Base-by-base conservation (phyloP, 2,888 invertebrate genomes). In the Thyatira batis region DNA sequence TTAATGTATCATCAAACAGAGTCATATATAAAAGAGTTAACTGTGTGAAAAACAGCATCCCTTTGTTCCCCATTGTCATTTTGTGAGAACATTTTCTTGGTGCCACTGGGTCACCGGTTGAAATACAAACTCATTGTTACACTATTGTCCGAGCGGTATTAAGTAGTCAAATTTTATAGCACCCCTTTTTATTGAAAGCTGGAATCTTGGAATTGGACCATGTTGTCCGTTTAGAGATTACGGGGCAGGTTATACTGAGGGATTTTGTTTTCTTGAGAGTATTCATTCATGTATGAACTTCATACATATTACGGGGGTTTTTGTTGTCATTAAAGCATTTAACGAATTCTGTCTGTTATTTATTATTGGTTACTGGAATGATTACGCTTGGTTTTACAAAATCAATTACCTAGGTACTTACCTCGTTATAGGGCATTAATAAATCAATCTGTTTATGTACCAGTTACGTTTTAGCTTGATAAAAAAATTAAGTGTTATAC, bases 31-130 rank as follows among this genome's bases (percentile, higher is more conserved):
- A 80, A 77, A 82, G 80, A 88, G 82, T 86, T 88, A 92, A 91
- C 89, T 89, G 89, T 90, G 91, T 92, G 91, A 91, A 89, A 88
- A 91, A 91, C 89, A 90, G 89, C 90, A 90, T 91, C 92, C 89
- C 82, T 89, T 91, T 91, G 85, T 91, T 58, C 17, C 33, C 75
- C 59, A 85, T 91, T 91, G 87, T 89, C 69, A 82, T 83, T 82
- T 85, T 89, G 89, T 91, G 92, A 89, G 90, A 92, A 91, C 76
- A 70, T 78, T 80, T 82, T 84, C 80, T 81, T 75, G 71, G 61
- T 71, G 70, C 67, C 76, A 77, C 67, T 69, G 76, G 82, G 78
- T 81, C 80, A 81, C 57, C n/a, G 39, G 39, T 61, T 58, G 55
- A 54, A 67, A 59, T 70, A 73, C 69, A 67, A 69, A 60, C 58